phyloP scores from a whole-genome alignment of 2,113 vertebrate species.

The Semicossyphus pulcher region DNA sequence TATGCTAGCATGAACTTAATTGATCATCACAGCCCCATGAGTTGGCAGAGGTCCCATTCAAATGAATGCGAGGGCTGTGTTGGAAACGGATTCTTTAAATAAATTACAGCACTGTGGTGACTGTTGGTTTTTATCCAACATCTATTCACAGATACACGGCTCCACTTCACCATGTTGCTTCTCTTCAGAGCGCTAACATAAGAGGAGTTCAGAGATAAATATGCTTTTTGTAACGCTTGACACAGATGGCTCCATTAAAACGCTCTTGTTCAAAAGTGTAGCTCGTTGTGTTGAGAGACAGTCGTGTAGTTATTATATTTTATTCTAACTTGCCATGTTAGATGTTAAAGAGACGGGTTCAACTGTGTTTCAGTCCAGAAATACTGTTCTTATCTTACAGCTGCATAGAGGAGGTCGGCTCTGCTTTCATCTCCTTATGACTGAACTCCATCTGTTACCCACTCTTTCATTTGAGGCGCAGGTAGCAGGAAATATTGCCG shows the following conservation, averaged over 20 bases:
- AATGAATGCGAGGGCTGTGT: background rate
- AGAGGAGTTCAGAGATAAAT: slow-evolving; percentile 16
- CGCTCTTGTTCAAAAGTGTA: slow-evolving; percentile 11
- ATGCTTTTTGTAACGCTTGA: slow-evolving; percentile 34
- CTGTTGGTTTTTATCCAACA: slow-evolving; percentile 17
- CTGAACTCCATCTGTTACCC: slow-evolving; percentile 19
- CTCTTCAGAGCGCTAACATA: slow-evolving; percentile 2
- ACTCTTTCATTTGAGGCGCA: slow-evolving; percentile 24
- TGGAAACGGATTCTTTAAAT: slow-evolving; percentile 7
- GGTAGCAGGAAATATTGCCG: slow-evolving; percentile 21
- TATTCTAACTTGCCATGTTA: background rate
- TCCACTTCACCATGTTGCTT: background rate
- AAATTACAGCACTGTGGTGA: background rate
- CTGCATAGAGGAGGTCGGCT: slow-evolving; percentile 31
- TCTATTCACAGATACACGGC: background rate
- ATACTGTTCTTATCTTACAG: slow-evolving; percentile 34
- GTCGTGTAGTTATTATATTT: background rate
- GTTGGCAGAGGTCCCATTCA: background rate
- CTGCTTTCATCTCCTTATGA: slow-evolving; percentile 35
- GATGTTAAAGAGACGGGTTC: slow-evolving; percentile 15
- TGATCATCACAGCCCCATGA: background rate
- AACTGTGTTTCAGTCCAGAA: slow-evolving; percentile 14
- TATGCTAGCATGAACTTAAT: background rate
- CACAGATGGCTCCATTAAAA: slow-evolving; percentile 1
- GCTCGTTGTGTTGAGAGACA: background rate